Percentiles rank a stretch among this genome's conserved stretches.
Evolutionary conservation across 2,113 vertebrate genomes (phyloP).

Genomic region (Mustelus asterias): DNA sequence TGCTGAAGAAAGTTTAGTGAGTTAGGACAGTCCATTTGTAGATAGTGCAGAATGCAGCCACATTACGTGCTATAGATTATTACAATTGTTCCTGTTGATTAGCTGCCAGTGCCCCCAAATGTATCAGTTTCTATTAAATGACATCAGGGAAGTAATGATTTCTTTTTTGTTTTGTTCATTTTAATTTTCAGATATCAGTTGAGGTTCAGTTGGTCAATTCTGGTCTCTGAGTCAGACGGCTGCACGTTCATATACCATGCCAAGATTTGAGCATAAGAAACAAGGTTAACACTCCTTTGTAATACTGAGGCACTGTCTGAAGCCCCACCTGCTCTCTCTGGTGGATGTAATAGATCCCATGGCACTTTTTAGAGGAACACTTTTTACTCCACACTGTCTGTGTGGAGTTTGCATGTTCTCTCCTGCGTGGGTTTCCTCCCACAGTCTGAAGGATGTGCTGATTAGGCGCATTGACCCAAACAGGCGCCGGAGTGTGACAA

Average conservation of each 20-base stretch:
- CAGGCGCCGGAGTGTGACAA: no score
- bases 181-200: not conserved
- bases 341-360: not conserved
- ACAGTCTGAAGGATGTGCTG: no score
- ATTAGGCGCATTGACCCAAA: no score
- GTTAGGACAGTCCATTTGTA: not conserved
- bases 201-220: no score
- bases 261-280: not conserved
- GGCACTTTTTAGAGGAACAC: not conserved
- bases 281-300: not conserved
- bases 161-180: not conserved
- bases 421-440: no score
- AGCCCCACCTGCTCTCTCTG: no score
- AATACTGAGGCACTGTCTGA: not conserved
- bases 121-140: not conserved
- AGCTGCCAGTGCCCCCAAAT: not conserved
- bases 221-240: not conserved
- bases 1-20: not conserved
- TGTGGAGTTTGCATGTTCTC: no score
- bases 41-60: not conserved
- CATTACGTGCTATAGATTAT: not conserved
- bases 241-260: not conserved
- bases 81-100: not conserved
- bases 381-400: no score
- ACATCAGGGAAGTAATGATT: not conserved